Evolutionary conservation across 1,140 invertebrate genomes (phyloP).

Genomic region (Drosophila persimilis): DNA sequence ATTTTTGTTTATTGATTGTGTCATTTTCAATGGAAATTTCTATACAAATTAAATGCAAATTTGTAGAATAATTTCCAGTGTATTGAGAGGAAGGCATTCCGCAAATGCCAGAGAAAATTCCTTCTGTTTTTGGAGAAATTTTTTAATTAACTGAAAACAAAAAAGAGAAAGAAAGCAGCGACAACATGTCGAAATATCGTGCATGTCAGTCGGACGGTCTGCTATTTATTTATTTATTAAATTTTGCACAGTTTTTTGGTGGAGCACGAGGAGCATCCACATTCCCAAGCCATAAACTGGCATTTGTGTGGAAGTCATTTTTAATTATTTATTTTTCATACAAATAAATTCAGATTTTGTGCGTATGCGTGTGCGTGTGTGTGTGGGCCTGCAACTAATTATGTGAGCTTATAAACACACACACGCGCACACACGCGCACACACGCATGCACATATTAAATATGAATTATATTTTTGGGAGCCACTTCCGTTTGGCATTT

Average conservation of each 20-base stretch:
- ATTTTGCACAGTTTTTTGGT: conserved; percentile 44
- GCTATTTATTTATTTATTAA: conserved; percentile 52
- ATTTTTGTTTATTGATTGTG: too few relatives aligned
- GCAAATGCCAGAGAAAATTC: not conserved
- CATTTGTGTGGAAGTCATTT: conserved; percentile 10
- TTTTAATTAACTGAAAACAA: conserved; percentile 42
- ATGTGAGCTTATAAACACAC: conserved; percentile 17
- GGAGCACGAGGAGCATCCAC: not conserved
- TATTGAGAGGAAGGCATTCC: too few relatives aligned
- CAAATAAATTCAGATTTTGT: conserved; percentile 31
- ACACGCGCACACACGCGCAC: not conserved
- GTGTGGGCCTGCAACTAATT: conserved; percentile 32
- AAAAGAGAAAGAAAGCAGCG: not conserved
- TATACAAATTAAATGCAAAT: too few relatives aligned
- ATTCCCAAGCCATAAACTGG: too few relatives aligned
- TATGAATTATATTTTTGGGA: conserved; percentile 47
- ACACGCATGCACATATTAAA: conserved; percentile 22
- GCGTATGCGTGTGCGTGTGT: not conserved
- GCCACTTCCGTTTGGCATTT: conserved; percentile 30
- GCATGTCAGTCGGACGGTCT: not conserved
- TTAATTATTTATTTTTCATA: conserved; percentile 45
- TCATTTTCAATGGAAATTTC: too few relatives aligned
- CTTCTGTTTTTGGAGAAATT: conserved; percentile 23
- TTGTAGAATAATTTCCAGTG: too few relatives aligned
- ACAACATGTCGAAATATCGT: conserved; percentile 17